Evolutionary conservation across 2,113 vertebrate genomes (phyloP).

Genomic region (Chamaetylas fuelleborni): DNA sequence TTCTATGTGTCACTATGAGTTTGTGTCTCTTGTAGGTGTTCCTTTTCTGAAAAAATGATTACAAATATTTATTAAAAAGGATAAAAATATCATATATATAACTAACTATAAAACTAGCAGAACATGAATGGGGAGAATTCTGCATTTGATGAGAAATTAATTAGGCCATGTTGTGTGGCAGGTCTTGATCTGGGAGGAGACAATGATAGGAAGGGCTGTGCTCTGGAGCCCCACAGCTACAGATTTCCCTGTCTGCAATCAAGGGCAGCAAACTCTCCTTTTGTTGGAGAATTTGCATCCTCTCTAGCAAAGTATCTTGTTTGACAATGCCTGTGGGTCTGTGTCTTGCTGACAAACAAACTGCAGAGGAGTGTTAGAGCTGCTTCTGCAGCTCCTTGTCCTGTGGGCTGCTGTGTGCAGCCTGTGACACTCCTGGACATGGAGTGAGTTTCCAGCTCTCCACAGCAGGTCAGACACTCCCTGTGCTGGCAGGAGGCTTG

Average conservation of each 20-base stretch:
- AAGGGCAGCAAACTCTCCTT: neutral
- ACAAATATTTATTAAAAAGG: neutral
- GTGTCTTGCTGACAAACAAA: neutral
- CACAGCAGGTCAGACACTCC: neutral
- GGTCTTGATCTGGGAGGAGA: neutral
- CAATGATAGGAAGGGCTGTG: fast-evolving
- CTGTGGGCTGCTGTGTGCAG: neutral
- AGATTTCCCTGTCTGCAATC: neutral
- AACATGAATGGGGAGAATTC: neutral
- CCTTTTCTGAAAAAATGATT: neutral
- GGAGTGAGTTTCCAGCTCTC: neutral
- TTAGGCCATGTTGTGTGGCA: neutral
- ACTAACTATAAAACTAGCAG: neutral
- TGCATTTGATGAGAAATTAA: neutral
- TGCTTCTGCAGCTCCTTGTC: neutral
- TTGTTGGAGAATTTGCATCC: neutral
- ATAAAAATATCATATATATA: neutral
- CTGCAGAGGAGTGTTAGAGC: neutral
- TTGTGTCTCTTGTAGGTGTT: neutral
- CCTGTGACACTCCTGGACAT: fast-evolving
- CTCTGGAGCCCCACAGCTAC: neutral
- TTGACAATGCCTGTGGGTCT: neutral
- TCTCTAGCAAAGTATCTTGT: neutral
- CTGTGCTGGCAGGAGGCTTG: neutral
- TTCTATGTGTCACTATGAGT: neutral